A percentile compares a stretch with the other conserved stretches of the same genome.
phyloP scores from a whole-genome alignment of 1,140 invertebrate genomes.

The Diorhabda carinulata region DNA sequence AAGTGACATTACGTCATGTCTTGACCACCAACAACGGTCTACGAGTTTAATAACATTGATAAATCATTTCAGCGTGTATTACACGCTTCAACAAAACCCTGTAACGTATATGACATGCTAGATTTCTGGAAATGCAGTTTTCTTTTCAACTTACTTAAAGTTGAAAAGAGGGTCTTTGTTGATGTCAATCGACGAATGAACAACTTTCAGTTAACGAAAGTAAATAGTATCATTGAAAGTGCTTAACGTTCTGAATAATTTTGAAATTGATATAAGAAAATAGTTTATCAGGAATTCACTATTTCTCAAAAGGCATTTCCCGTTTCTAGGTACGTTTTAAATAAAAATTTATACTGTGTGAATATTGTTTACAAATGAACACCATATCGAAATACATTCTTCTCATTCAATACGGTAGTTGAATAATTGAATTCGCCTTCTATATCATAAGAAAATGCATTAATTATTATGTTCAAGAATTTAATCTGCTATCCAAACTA shows the following conservation, averaged over 20 bases:
- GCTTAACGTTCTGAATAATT: background rate
- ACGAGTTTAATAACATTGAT: background rate
- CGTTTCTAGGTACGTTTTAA: too few relatives aligned
- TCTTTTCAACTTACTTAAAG: background rate
- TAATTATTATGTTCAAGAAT: too few relatives aligned
- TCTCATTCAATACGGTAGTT: too few relatives aligned
- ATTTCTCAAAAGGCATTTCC: too few relatives aligned
- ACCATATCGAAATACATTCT: too few relatives aligned
- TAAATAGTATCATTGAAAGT: background rate
- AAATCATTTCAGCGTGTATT: background rate
- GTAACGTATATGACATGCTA: background rate
- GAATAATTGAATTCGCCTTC: too few relatives aligned
- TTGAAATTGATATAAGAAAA: background rate
- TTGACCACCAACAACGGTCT: background rate
- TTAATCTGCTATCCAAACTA: too few relatives aligned
- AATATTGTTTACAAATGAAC: too few relatives aligned
- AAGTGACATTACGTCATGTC: background rate
- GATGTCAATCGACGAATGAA: background rate
- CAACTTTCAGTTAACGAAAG: background rate
- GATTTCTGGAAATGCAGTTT: background rate
- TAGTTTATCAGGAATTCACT: too few relatives aligned
- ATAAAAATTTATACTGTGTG: too few relatives aligned
- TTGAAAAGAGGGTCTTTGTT: background rate
- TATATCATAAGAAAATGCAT: too few relatives aligned
- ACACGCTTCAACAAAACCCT: background rate